Evolutionary conservation across 2,888 invertebrate genomes (phyloP).

Genomic region (Drosophila rubida): DNA sequence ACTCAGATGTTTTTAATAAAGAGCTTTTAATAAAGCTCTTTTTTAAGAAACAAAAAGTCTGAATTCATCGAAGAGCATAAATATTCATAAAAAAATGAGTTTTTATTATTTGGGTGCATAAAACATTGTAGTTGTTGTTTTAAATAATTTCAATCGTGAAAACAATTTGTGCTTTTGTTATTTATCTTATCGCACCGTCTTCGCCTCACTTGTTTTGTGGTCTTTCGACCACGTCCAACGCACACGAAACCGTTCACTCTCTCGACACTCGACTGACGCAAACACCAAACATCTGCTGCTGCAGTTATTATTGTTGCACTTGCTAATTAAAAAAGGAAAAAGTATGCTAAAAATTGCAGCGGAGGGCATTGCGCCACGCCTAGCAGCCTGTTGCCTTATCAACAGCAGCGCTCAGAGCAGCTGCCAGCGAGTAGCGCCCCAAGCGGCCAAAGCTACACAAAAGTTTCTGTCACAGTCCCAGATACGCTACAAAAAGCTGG

Average conservation of each 20-base stretch:
- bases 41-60: no score
- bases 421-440: constrained; percentile 68
- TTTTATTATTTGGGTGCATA: no score
- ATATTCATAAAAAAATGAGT: no score
- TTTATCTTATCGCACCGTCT: constrained; percentile 34
- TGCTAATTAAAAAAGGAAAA: not conserved
- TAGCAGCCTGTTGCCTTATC: constrained; percentile 66
- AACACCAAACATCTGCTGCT: not conserved
- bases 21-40: no score
- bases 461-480: constrained; percentile 81
- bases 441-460: constrained; percentile 66
- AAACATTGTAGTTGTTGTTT: no score
- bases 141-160: no score
- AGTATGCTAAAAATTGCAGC: constrained; percentile 80
- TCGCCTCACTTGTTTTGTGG: not conserved
- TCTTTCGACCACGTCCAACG: constrained; percentile 12
- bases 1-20: no score
- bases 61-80: no score
- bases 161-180: constrained; percentile 9
- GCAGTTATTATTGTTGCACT: not conserved
- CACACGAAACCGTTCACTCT: not conserved
- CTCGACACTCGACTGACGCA: not conserved
- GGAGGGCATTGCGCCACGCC: constrained; percentile 72
- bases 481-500: constrained; percentile 79
- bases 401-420: constrained; percentile 66